Evolutionary conservation across 2,888 invertebrate species (phyloP).

Genomic region (Masnerella sp.): DNA sequence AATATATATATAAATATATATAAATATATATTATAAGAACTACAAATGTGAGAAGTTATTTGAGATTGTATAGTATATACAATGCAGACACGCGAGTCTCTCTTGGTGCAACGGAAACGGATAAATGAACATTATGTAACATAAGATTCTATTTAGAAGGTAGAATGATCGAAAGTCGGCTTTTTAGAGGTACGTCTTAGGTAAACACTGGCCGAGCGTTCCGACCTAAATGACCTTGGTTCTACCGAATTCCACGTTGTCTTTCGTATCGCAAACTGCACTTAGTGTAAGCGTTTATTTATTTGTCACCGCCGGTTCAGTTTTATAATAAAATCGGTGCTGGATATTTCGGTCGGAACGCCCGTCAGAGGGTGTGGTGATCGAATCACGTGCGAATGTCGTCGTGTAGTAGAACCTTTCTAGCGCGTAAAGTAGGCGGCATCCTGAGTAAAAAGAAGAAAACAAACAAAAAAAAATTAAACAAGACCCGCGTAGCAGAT

Average conservation of each 20-base stretch:
- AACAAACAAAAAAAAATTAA: conserved; percentile 52
- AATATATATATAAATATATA: conserved; percentile 61
- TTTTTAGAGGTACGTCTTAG: conserved; percentile 48
- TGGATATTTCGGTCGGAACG: conserved; percentile 21
- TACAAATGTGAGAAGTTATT: conserved; percentile 65
- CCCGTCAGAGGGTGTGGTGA: conserved; percentile 10
- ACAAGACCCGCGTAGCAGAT: conserved; percentile 59
- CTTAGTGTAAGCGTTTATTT: conserved; percentile 30
- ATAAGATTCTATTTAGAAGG: conserved; percentile 69
- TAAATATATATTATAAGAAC: conserved; percentile 59
- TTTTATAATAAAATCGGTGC: background rate
- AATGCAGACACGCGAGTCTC: conserved; percentile 60
- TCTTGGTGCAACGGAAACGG: conserved; percentile 59
- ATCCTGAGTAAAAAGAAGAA: conserved; percentile 52
- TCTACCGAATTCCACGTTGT: background rate
- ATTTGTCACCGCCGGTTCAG: conserved; percentile 20
- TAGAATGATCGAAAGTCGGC: conserved; percentile 48
- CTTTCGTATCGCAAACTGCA: conserved; percentile 17
- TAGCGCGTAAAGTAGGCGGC: conserved; percentile 43
- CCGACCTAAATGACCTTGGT: conserved; percentile 16
- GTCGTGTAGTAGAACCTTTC: conserved; percentile 51
- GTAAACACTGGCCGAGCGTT: conserved; percentile 20
- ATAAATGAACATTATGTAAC: conserved; percentile 71
- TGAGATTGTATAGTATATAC: conserved; percentile 72
- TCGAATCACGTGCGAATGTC: conserved; percentile 41